phyloP scores from a whole-genome alignment of 2,888 invertebrate species.

The Andrena fulva region DNA sequence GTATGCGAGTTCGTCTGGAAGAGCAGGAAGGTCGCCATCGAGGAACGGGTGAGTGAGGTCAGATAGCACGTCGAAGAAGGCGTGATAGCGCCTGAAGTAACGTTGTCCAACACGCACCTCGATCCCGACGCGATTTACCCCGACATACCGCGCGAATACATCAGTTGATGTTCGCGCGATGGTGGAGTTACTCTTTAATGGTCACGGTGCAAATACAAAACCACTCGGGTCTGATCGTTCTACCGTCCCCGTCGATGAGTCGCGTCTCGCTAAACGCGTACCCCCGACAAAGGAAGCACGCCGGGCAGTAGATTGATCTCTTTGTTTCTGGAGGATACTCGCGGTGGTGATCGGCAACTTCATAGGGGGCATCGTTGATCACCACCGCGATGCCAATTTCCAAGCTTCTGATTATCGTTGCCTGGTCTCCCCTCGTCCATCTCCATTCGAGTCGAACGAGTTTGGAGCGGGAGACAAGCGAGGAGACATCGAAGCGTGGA shows the following conservation, averaged over 20 bases:
- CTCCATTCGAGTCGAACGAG: not conserved
- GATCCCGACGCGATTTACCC: slow-evolving; percentile 80
- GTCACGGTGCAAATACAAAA: slow-evolving; percentile 73
- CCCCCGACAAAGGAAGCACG: not conserved
- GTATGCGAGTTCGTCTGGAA: slow-evolving; percentile 99
- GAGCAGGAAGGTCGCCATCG: slow-evolving; percentile 95
- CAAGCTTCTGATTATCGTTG: not conserved
- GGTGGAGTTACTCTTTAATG: slow-evolving; percentile 82
- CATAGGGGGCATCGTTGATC: not conserved
- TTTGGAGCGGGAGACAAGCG: slow-evolving; percentile 8
- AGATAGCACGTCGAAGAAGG: slow-evolving; percentile 77
- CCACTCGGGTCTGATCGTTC: slow-evolving; percentile 76
- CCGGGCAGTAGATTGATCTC: not conserved
- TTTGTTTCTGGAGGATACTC: slow-evolving; percentile 2
- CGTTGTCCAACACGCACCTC: slow-evolving; percentile 72
- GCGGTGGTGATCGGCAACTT: not conserved
- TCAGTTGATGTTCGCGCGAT: slow-evolving; percentile 80
- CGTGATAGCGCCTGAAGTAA: slow-evolving; percentile 66
- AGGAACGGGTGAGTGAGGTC: slow-evolving; percentile 91
- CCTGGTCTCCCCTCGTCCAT: not conserved
- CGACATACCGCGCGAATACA: slow-evolving; percentile 80
- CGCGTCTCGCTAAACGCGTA: not conserved
- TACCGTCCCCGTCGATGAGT: slow-evolving; percentile 38
- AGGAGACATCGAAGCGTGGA: slow-evolving; percentile 14
- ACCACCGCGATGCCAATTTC: not conserved